Base-by-base conservation (phyloP, 2,113 vertebrate genomes). In the Myrmophylax atrothorax region DNA sequence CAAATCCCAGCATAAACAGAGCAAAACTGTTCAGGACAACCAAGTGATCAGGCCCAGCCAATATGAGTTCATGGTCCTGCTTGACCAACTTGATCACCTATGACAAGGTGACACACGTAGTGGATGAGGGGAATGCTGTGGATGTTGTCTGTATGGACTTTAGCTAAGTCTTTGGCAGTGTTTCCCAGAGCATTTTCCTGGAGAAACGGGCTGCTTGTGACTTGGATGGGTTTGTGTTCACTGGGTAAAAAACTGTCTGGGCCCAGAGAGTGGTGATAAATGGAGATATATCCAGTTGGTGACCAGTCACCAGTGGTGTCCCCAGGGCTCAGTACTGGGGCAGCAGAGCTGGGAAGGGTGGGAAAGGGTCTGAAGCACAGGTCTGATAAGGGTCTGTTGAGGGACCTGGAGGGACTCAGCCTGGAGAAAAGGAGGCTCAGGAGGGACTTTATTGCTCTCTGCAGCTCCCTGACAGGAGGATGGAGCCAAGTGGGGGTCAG, bases 401-500 rank as follows among this genome's bases (percentile, higher is more conserved):
- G n/a, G 47, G 55, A 80, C 35, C 42, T 44, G 50, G 15, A 7
- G 9, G 25, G 44, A 44, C 68, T 81, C 14, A 81, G 50, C 9
- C 50, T 50, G 86, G 37, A 50, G 76, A 0, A 73, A 19, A 88
- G 50, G 67, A 14, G 50, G 18, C 9, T 42, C 59, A 14, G 52
- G 26, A 23, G 58, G 33, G 5, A 1, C 7, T 14, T 11, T 6
- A 0, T 58, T 69, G 37, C 31, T 58, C 59, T 42, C 58, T 33
- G 63, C 42, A 80, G 0, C 1, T 50, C 50, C 40, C 76, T 81
- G 86, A 0, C 35, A 66, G 58, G 26, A 89, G 59, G 59, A 31
- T 37, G 55, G 52, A 81, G n/a, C 47, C 2, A 1, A 15, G 19
- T 23, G 18, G 18, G 26, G 10, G 7, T 76, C 2, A 0, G n/a